Percentiles rank a stretch among this genome's conserved stretches.
phyloP scores from a whole-genome alignment of 2,797 vertebrate genomes.

The Crypturellus tataupa region DNA sequence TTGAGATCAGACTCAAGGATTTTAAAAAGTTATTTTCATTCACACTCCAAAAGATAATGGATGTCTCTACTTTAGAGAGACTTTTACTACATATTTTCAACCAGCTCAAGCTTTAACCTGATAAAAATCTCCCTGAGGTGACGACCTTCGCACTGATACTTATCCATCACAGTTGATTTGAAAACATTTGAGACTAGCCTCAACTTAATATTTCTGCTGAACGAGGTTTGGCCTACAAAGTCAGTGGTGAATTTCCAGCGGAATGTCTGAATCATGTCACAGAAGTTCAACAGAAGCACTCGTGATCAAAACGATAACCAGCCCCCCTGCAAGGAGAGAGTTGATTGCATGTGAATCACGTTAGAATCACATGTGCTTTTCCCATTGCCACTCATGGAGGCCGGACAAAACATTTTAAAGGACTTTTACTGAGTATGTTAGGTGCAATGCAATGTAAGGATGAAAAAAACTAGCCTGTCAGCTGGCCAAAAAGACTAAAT shows the following conservation, averaged over 20 bases:
- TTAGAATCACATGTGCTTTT: background rate
- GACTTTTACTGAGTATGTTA: background rate
- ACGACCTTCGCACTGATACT: background rate
- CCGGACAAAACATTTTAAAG: background rate
- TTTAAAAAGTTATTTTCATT: constrained; percentile 54
- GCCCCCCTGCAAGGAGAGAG: background rate
- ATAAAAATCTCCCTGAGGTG: constrained; percentile 26
- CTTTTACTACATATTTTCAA: constrained; percentile 23
- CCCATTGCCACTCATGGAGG: background rate
- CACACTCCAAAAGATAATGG: constrained; percentile 8
- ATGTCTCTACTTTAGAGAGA: constrained; percentile 11
- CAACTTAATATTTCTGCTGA: background rate
- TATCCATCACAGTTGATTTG: background rate
- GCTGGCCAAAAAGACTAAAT: background rate
- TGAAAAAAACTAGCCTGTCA: background rate
- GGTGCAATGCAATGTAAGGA: background rate
- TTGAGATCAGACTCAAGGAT: constrained; percentile 55
- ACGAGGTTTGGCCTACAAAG: background rate
- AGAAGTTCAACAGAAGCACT: background rate
- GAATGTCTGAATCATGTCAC: background rate
- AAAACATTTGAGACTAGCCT: background rate
- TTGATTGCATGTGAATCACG: background rate
- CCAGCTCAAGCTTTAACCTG: background rate
- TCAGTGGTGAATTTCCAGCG: rapidly evolving
- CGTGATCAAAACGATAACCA: background rate